Conservation (phyloP, 2,797 vertebrate genomes). For the Remorina albescens region DNA sequence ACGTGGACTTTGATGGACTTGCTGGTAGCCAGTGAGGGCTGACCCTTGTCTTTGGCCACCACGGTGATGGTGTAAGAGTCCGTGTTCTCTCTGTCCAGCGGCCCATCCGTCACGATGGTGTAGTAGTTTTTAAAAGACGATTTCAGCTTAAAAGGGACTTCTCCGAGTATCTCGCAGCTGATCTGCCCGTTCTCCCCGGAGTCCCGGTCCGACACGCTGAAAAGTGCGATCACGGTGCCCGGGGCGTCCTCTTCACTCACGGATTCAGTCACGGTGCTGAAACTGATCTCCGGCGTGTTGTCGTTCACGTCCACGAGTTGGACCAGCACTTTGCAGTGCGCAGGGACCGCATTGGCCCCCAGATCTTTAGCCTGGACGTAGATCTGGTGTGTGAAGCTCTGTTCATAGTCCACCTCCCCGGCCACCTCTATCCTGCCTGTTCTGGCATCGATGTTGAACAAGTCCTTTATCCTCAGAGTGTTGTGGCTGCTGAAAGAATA, state of each 20-base stretch:
- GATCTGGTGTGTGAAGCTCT: constrained; percentile 94
- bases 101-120: constrained; percentile 95
- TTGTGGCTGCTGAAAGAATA: constrained; percentile 97
- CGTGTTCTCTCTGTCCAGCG: constrained; percentile 91
- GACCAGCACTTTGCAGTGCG: constrained; percentile 97
- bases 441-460: constrained; percentile 92
- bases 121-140: constrained; percentile 97
- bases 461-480: constrained; percentile 90
- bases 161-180: constrained; percentile 93
- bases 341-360: constrained; percentile 96
- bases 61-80: constrained; percentile 95
- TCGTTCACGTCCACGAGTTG: constrained; percentile 95
- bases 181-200: constrained; percentile 95
- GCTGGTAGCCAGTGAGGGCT: constrained; percentile 91
- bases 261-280: constrained; percentile 96
- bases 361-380: constrained; percentile 97
- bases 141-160: constrained; percentile 96
- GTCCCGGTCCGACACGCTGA: constrained; percentile 96
- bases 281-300: constrained; percentile 96
- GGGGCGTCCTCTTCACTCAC: constrained; percentile 95
- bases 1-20: constrained; percentile 97
- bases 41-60: constrained; percentile 92
- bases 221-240: constrained; percentile 97
- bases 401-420: constrained; percentile 96
- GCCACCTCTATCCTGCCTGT: constrained; percentile 94